phyloP scores from a whole-genome alignment of 92 coral and sea anemone species.

The Palythoa grandiflora region DNA sequence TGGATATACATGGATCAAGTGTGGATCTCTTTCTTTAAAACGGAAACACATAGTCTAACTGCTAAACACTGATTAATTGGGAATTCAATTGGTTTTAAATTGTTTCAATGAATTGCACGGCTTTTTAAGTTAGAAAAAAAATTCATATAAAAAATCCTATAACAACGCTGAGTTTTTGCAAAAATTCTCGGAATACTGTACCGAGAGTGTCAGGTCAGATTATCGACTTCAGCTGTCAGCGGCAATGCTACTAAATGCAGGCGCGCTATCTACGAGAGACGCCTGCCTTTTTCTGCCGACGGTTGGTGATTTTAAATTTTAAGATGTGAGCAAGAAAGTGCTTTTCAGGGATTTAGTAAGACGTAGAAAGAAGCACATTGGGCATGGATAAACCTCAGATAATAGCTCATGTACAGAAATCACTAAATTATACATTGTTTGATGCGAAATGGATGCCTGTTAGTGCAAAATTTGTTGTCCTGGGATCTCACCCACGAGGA shows the following conservation, averaged over 20 bases:
- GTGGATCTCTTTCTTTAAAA: too few relatives aligned
- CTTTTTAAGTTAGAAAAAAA: too few relatives aligned
- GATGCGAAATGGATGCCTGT: slow-evolving; percentile 97
- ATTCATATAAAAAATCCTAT: too few relatives aligned
- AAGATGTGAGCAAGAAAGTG: too few relatives aligned
- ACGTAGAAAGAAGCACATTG: not conserved
- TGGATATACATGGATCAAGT: too few relatives aligned
- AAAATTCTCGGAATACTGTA: too few relatives aligned
- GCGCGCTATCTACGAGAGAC: slow-evolving; percentile 43
- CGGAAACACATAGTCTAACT: too few relatives aligned
- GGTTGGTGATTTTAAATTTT: not conserved
- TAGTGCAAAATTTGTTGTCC: slow-evolving; percentile 96
- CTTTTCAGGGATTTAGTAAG: not conserved
- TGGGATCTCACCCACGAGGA: slow-evolving; percentile 96
- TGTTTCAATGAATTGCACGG: too few relatives aligned
- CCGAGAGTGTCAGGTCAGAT: not conserved
- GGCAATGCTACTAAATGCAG: not conserved
- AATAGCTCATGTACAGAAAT: slow-evolving; percentile 85
- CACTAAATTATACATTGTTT: slow-evolving; percentile 86
- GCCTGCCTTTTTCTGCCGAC: slow-evolving; percentile 36
- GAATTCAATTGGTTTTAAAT: too few relatives aligned
- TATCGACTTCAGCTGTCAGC: not conserved
- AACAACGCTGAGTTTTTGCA: not conserved
- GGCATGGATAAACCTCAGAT: slow-evolving; percentile 90
- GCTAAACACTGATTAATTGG: too few relatives aligned